Evolutionary conservation across 2,888 invertebrate species (phyloP).

Genomic region (Volucella bombylans): DNA sequence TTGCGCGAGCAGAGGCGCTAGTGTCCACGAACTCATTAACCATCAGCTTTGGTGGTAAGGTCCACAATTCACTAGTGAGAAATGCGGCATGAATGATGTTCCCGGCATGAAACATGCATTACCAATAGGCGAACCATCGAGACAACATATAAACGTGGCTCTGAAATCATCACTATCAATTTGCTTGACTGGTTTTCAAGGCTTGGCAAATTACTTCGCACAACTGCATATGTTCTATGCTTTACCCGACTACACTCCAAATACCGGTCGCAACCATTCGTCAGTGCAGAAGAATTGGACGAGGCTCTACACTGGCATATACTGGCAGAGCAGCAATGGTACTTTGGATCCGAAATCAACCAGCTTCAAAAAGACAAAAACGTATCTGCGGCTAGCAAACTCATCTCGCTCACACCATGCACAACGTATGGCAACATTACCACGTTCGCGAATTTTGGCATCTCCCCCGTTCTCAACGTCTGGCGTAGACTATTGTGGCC

Average conservation of each 20-base stretch:
- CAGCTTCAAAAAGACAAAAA: constrained; percentile 15
- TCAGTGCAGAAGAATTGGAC: too few species aligned
- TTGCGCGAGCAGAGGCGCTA: constrained; percentile 36
- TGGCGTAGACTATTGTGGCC: constrained; percentile 43
- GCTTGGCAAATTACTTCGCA: neutral
- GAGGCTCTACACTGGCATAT: too few species aligned
- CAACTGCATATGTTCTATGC: constrained; percentile 1
- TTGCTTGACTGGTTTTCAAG: constrained; percentile 7
- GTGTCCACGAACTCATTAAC: neutral
- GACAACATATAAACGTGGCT: constrained; percentile 10
- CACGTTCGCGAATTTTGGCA: neutral
- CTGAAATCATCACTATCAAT: neutral
- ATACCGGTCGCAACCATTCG: too few species aligned
- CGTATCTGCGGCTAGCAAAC: constrained; percentile 1
- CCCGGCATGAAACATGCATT: too few species aligned
- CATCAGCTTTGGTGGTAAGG: constrained; percentile 42
- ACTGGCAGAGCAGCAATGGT: too few species aligned
- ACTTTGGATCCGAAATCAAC: constrained; percentile 1
- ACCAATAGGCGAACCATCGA: neutral
- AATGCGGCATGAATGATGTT: neutral
- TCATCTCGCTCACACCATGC: constrained; percentile 16
- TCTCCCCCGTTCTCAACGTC: constrained; percentile 35
- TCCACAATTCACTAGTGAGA: neutral
- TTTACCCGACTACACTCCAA: too few species aligned
- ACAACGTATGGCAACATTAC: constrained; percentile 26